phyloP scores from a whole-genome alignment of 2,797 vertebrate genomes.

The Psittacula derbiana region DNA sequence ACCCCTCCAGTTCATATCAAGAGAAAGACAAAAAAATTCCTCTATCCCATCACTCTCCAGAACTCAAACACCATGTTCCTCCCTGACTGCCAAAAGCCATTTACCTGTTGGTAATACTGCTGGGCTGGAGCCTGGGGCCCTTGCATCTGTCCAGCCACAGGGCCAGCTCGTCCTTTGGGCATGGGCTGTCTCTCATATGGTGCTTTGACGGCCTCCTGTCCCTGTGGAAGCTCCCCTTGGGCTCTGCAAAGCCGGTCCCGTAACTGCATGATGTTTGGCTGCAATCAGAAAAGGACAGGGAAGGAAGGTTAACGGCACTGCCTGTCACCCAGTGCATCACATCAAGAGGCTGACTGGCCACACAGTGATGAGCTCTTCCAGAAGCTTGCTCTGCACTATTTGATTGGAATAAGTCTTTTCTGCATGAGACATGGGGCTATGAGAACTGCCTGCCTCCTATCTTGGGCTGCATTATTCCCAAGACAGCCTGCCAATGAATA shows the following conservation, averaged over 20 bases:
- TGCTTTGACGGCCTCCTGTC: slow-evolving; percentile 43
- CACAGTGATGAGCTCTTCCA: neutral
- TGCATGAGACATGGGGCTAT: neutral
- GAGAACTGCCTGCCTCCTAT: neutral
- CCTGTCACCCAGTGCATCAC: neutral
- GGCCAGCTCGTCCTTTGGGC: slow-evolving; percentile 60
- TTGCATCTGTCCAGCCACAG: slow-evolving; percentile 73
- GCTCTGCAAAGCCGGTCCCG: slow-evolving; percentile 87
- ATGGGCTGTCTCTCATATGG: slow-evolving; percentile 38
- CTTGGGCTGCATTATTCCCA: neutral
- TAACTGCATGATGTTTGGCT: slow-evolving; percentile 85
- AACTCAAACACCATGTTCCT: neutral
- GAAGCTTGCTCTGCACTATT: neutral
- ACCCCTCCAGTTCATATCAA: neutral
- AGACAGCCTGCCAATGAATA: neutral
- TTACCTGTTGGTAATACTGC: slow-evolving; percentile 82
- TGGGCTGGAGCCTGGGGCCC: slow-evolving; percentile 69
- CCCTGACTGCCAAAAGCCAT: neutral
- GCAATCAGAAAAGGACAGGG: neutral
- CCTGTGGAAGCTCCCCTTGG: slow-evolving; percentile 77
- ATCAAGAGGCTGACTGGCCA: neutral
- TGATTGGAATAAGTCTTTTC: neutral
- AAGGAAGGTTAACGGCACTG: neutral
- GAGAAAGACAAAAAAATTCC: neutral
- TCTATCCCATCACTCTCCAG: neutral